A percentile compares a stretch with the other conserved stretches of the same genome.
These are phyloP conservation scores for Habropoda laboriosa DNA, from an alignment of 1,140 invertebrate species.

Conservation along the genomic window DNA sequence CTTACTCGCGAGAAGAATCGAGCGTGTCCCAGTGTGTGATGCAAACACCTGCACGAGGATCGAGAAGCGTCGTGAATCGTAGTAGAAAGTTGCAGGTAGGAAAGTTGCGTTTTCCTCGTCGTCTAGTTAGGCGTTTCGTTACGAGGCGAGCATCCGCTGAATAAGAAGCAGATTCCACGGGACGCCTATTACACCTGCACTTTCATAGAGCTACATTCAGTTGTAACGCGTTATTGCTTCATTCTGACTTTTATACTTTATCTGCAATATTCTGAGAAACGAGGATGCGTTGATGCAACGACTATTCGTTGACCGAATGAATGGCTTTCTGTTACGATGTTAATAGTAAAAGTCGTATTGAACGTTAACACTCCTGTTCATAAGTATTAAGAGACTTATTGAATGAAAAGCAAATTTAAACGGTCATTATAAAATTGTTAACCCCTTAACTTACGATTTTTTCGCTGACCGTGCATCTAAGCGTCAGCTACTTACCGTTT, in stretches of 20 bases:
- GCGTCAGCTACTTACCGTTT: too few species aligned
- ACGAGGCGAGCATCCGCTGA: background rate
- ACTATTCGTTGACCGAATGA: too few species aligned
- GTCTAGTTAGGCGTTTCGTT: conserved; percentile 8
- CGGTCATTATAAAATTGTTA: too few species aligned
- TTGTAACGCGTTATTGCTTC: background rate
- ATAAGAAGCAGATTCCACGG: conserved; percentile 25
- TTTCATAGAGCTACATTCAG: background rate
- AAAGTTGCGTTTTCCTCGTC: conserved; percentile 9
- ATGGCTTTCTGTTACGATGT: too few species aligned
- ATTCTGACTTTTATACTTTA: background rate
- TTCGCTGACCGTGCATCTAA: too few species aligned
- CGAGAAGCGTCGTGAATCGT: conserved; percentile 35
- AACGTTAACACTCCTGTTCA: too few species aligned
- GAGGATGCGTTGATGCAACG: too few species aligned
- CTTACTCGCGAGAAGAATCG: conserved; percentile 24
- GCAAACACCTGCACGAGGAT: conserved; percentile 4
- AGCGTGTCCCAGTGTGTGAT: background rate
- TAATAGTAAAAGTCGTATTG: too few species aligned
- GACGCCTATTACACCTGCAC: background rate
- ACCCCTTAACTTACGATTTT: too few species aligned
- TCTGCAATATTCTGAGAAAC: too few species aligned
- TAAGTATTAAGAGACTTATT: too few species aligned
- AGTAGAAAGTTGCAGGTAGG: conserved; percentile 43
- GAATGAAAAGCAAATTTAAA: too few species aligned